Base-by-base conservation (phyloP, 2,797 vertebrate species). In the Notolabrus celidotus region DNA sequence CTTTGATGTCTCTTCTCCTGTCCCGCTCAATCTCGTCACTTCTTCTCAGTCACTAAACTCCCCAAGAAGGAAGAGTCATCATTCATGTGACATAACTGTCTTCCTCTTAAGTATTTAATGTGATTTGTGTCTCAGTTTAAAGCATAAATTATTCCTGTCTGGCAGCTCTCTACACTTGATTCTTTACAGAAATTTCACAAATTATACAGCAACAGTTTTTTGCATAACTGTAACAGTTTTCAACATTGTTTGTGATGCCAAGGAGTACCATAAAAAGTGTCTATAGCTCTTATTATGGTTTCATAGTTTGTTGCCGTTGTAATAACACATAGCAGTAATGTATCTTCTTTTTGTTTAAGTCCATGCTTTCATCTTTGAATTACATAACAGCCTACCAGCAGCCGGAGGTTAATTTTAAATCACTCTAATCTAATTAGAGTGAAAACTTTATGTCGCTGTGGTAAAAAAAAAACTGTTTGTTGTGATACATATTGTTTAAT, bases 281-380 rank as follows among this genome's bases (percentile, higher is more conserved):
- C 10, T 9, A 49, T 20, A 8, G 19, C 39, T 23, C n/a, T 22
- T 46, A 1, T 20, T 19, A 7, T 45, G 20, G 7, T 20, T 19
- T 45, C 45, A n/a, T 41, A 16, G 14, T 51, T 41, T 27, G 25
- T 41, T 53, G 23, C 58, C 61, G 29, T n/a, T n/a, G n/a, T n/a
- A n/a, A n/a, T n/a, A n/a, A n/a, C n/a, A n/a, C n/a, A n/a, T n/a
- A n/a, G n/a, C n/a, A n/a, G n/a, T n/a, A n/a, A n/a, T n/a, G n/a
- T 34, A 8, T 3, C 7, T 10, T 10, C 11, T 3, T 3, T 34
- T 3, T 27, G 25, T 27, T 36, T 12, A 36, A 12, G 34, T 36
- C 3, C 4, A 19, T 51, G 29, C 17, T 68, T 22, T 47, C 38
- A 23, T 60, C 14, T 3, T 17, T 33, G 10, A 38, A n/a, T 45